Base-by-base conservation (phyloP, 2,113 vertebrate genomes). In the Pitta sordida region DNA sequence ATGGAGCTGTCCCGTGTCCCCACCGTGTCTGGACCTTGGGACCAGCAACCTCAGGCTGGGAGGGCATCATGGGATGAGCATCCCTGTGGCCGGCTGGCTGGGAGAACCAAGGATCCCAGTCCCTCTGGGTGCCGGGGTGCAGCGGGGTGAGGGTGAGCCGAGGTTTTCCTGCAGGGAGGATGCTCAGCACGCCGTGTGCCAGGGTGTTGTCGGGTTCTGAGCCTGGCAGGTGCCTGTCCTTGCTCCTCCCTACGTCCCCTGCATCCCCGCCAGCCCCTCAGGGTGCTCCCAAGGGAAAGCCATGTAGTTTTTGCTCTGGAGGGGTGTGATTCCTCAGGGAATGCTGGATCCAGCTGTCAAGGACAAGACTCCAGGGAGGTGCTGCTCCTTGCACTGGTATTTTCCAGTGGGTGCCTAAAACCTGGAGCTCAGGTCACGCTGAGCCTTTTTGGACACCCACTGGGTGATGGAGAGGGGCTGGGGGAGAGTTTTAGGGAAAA, bases 31-130 rank as follows among this genome's bases (percentile, higher is more conserved):
- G 75, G 24, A 34, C n/a, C 34, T 48, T 49, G 1, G 73, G 44
- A 15, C 55, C 1, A 2, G 63, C 39, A 41, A 32, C 59, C 55
- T 48, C 4, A 3, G 36, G 22, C 53, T 2, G 56, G 4, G 41
- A 16, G 62, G 20, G 55, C 3, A 7, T 13, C 0, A 0, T 2
- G 34, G 65, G 10, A 16, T 60, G 0, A 3, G 49, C 0, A 10
- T 46, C 51, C 22, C 9, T 11, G 17, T 2, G 2, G 9, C 3
- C 5, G 18, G 27, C 15, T 36, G 56, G 4, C 37, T 29, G 41
- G 46, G 17, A 49, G 22, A 53, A 8, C 15, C 12, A 0, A 0
- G 4, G 21, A 0, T 13, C 0, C 1, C 56, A 32, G 19, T 46
- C 30, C 48, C 71, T 7, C 27, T 0, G 14, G 43, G 14, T 13